phyloP scores from a whole-genome alignment of 37 sponge, comb jelly and placozoan species.

The Tethya wilhelma region DNA sequence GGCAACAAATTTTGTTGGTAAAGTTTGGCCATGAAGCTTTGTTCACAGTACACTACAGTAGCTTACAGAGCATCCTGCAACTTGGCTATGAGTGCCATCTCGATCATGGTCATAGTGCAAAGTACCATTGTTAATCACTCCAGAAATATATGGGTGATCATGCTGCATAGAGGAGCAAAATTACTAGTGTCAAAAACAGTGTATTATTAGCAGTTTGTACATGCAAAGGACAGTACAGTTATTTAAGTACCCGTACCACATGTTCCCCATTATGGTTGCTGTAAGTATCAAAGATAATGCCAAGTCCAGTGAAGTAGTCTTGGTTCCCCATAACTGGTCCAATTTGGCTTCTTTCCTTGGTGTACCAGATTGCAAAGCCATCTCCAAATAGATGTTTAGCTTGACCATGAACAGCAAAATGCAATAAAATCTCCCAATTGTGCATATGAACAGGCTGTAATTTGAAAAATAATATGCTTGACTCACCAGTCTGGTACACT shows the following conservation, averaged over 20 bases:
- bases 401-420: constrained; percentile 89
- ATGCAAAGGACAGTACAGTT: no score
- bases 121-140: constrained; percentile 91
- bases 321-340: constrained; percentile 88
- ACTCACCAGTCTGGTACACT: no score
- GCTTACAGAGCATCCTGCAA: constrained; percentile 88
- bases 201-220: no score
- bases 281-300: constrained; percentile 98
- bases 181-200: no score
- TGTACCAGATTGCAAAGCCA: constrained; percentile 98
- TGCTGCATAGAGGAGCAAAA: constrained; percentile 68
- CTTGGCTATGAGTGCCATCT: constrained; percentile 92
- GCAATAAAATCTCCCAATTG: constrained; percentile 92
- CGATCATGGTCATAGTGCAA: constrained; percentile 93
- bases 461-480: no score
- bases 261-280: constrained; percentile 85
- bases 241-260: no score
- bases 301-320: constrained; percentile 96
- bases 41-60: not conserved
- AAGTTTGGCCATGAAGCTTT: not conserved
- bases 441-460: constrained; percentile 77
- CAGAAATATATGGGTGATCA: constrained; percentile 95
- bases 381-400: constrained; percentile 93
- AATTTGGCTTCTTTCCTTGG: constrained; percentile 70
- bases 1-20: not conserved